Percentiles rank a stretch among this genome's conserved stretches.
phyloP scores from a whole-genome alignment of 2,797 vertebrate genomes.

The Iguana delicatissima region DNA sequence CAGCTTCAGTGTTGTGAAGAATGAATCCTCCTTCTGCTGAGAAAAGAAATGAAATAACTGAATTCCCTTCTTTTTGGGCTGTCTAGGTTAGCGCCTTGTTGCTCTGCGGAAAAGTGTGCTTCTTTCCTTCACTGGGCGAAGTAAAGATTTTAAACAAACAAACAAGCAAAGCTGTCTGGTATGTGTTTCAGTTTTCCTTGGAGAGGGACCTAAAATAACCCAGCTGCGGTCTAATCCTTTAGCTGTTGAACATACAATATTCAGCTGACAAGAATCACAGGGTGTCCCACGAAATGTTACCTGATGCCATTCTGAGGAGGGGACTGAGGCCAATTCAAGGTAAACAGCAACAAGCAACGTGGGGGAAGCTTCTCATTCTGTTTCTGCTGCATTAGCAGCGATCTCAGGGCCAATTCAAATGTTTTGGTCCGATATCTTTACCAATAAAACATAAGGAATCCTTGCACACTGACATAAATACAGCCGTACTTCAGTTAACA shows the following conservation, averaged over 20 bases:
- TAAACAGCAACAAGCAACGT: constrained; percentile 18
- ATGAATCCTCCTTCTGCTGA: not conserved
- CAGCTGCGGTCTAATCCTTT: not conserved
- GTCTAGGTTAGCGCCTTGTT: not conserved
- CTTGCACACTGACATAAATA: not conserved
- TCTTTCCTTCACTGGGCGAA: not conserved
- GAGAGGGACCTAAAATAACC: constrained; percentile 40
- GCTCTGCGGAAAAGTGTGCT: not conserved
- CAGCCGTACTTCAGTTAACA: too few species aligned
- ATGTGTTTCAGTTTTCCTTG: constrained; percentile 45
- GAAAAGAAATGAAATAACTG: not conserved
- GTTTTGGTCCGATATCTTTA: not conserved
- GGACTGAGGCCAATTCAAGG: constrained; percentile 11
- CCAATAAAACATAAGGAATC: not conserved
- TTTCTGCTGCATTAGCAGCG: not conserved
- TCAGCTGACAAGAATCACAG: constrained; percentile 32
- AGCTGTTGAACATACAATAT: constrained; percentile 23
- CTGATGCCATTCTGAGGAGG: not conserved
- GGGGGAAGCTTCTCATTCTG: constrained; percentile 2
- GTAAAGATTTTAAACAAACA: constrained; percentile 37
- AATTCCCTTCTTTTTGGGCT: not conserved
- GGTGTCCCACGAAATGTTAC: constrained; percentile 12
- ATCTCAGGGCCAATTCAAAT: not conserved
- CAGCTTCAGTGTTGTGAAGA: not conserved
- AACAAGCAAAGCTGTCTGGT: constrained; percentile 17